These are phyloP conservation scores for Achlya flavicornis DNA, from an alignment of 2,888 invertebrate genomes.

Conservation along the genomic window DNA sequence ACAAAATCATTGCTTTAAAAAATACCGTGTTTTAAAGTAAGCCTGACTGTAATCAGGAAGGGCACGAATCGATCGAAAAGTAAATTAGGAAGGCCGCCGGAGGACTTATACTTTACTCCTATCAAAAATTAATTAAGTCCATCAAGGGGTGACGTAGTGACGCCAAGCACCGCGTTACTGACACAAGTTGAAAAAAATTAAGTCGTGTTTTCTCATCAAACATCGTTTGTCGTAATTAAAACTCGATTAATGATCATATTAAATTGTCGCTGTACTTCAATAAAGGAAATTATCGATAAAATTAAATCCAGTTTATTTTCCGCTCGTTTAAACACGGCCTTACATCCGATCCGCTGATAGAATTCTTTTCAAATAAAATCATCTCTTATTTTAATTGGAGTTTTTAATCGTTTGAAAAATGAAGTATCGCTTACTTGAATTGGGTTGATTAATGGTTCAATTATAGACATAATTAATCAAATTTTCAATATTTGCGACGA, in stretches of 20 bases:
- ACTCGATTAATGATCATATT: not conserved
- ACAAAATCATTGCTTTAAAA: too few relatives aligned
- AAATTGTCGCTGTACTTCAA: not conserved
- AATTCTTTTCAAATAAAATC: constrained; percentile 27
- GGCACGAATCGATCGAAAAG: constrained; percentile 54
- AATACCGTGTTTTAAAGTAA: too few relatives aligned
- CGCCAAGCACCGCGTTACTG: constrained; percentile 21
- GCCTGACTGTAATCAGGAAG: constrained; percentile 32
- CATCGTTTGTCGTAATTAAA: not conserved
- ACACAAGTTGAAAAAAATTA: not conserved
- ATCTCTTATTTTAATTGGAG: constrained; percentile 42
- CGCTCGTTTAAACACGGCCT: constrained; percentile 30
- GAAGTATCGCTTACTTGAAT: constrained; percentile 38
- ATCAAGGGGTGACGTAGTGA: constrained; percentile 41
- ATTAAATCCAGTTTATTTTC: constrained; percentile 32
- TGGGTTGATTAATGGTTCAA: constrained; percentile 48
- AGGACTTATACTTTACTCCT: constrained; percentile 48
- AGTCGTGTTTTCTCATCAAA: not conserved
- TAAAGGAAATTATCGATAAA: constrained; percentile 27
- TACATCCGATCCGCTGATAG: constrained; percentile 22
- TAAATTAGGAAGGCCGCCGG: constrained; percentile 38
- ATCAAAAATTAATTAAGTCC: constrained; percentile 66
- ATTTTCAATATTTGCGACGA: not conserved
- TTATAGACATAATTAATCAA: constrained; percentile 36
- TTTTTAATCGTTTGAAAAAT: constrained; percentile 46